Evolutionary conservation across 1,140 invertebrate species (phyloP), one percentile per base, ranked within the genome.

Genomic region (Latrodectus geometricus): DNA sequence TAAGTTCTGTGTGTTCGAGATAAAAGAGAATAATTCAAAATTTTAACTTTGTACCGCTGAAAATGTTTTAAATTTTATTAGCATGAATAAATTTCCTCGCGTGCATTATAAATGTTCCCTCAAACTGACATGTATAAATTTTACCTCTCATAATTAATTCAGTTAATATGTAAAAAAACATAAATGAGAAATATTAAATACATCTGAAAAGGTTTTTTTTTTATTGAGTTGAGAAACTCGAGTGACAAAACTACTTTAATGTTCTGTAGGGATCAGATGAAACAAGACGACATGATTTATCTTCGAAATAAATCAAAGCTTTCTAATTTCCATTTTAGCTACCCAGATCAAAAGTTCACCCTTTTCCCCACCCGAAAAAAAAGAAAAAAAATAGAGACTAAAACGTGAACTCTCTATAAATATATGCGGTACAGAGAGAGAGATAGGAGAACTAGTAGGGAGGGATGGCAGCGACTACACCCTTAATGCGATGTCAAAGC

Each of bases 401-500:
- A 61, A 61, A 61, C 11, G 54, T 17, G 54, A 61, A 17, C 11
- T 14, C 54, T 61, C 54, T 61, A 61, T 61, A 61, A 61, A 61
- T 61, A 8, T 61, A 61, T 61, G 54, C 11, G 54, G 54, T 11
- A 14, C 54, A 3, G 54, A 8, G 54, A 61, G 54, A 4, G 54
- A 61, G 35, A 35, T 35, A 35, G 35, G 35, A 35, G 35, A 35
- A 35, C 35, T 35, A 3, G 2, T 35, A 65, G 52, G 17, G 79
- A 4, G 54, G 69, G 17, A 21, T 14, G 21, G 9, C 17, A 83
- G 70, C 80, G 74, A 83, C 69, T 65, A 83, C 80, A 65, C 52
- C 80, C 54, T 70, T 83, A 83, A 83, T 83, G 80, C 70, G 80
- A 83, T 83, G 80, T 83, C 80, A 83, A 83, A 83, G 80, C 80